These are phyloP conservation scores for Scytalopus superciliaris DNA, from an alignment of 2,113 vertebrate genomes.

Conservation along the genomic window DNA sequence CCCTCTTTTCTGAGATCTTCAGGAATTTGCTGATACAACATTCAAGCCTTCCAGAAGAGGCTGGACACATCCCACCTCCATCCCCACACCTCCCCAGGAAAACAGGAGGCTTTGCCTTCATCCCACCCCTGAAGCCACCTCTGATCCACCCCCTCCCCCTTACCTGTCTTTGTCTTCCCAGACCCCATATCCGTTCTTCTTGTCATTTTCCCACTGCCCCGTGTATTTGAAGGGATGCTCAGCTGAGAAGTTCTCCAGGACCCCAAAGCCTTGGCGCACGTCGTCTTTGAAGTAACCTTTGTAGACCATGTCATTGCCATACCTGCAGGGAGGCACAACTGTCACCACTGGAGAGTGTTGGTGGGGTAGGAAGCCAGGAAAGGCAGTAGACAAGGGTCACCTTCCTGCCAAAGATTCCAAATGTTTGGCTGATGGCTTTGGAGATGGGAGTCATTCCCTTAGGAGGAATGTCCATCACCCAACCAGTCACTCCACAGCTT, in stretches of 20 bases:
- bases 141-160: background rate
- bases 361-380: background rate
- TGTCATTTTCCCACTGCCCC: constrained; percentile 76
- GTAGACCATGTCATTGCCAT: constrained; percentile 68
- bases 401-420: background rate
- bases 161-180: constrained; percentile 76
- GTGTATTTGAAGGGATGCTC: constrained; percentile 69
- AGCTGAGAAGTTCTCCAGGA: constrained; percentile 49
- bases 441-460: background rate
- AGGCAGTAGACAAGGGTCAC: background rate
- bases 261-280: constrained; percentile 74
- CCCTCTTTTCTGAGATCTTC: background rate
- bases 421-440: background rate
- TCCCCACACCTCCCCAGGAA: background rate
- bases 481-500: background rate
- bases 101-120: background rate
- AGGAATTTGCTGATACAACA: background rate
- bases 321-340: constrained; percentile 49
- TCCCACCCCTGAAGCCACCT: background rate
- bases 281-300: constrained; percentile 75
- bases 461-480: accelerated
- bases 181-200: constrained; percentile 72
- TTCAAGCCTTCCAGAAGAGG: background rate
- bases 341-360: too few relatives aligned
- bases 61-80: background rate